These are phyloP conservation scores for Xenus cinereus DNA, from an alignment of 2,113 vertebrate species.

Conservation along the genomic window DNA sequence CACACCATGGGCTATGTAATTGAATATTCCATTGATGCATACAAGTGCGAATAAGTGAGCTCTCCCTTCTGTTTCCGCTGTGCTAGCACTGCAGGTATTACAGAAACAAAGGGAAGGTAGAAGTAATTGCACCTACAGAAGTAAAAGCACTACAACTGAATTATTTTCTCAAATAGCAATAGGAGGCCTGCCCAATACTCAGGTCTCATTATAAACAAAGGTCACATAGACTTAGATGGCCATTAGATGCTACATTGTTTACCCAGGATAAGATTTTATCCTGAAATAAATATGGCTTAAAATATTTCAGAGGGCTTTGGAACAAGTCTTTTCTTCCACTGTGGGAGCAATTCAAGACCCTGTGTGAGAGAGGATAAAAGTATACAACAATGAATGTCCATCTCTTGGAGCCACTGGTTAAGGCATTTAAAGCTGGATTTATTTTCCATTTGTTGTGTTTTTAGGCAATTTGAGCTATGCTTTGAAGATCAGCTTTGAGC, in stretches of 20 bases:
- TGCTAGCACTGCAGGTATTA: background rate
- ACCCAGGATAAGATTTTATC: background rate
- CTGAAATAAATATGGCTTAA: background rate
- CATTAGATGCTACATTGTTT: background rate
- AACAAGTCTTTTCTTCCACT: background rate
- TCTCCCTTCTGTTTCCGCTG: background rate
- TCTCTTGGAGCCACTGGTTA: background rate
- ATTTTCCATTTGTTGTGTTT: background rate
- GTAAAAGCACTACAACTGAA: background rate
- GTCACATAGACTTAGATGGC: background rate
- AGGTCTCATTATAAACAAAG: background rate
- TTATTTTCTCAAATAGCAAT: background rate
- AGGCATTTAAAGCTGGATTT: background rate
- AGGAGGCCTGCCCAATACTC: background rate
- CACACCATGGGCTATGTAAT: background rate
- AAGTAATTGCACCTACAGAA: background rate
- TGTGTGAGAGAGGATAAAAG: background rate
- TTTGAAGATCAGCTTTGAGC: constrained; percentile 20
- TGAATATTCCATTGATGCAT: background rate
- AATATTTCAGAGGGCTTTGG: background rate
- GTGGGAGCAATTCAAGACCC: background rate
- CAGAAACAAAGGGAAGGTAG: background rate
- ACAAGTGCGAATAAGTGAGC: background rate
- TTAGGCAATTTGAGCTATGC: background rate
- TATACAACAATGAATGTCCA: background rate